These are phyloP conservation scores for Taeniopygia guttata DNA, from an alignment of 2,797 vertebrate genomes.

Conservation along the genomic window DNA sequence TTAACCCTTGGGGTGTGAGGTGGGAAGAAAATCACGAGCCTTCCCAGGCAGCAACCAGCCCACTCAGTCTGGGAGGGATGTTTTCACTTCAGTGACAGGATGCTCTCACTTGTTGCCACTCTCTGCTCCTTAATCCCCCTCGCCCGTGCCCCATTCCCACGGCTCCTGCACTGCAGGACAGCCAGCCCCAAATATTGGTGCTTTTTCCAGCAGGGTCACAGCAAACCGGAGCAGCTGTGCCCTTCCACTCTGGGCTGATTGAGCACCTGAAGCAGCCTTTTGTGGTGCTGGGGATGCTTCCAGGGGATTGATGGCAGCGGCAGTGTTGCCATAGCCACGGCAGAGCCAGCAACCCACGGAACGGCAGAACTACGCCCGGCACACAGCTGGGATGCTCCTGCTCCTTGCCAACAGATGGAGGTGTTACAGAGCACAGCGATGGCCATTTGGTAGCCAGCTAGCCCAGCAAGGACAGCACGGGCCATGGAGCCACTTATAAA, in stretches of 20 bases:
- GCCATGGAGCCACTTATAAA: rapidly evolving
- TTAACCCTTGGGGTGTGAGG: conserved; percentile 7
- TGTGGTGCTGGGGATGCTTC: neutral
- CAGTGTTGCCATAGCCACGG: conserved; percentile 70
- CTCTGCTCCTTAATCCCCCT: neutral
- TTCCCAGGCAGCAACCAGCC: neutral
- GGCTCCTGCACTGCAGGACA: neutral
- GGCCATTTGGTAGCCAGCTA: neutral
- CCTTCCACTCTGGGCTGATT: neutral
- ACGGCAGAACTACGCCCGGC: neutral
- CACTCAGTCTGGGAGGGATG: neutral
- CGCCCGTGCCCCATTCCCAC: neutral
- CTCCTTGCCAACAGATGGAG: conserved; percentile 60
- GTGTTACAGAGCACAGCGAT: neutral
- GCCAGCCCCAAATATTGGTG: neutral
- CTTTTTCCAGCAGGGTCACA: neutral
- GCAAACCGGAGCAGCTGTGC: neutral
- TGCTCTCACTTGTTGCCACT: neutral
- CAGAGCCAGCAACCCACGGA: conserved; percentile 6
- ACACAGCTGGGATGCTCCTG: neutral
- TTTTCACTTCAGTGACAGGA: neutral
- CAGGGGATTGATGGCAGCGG: neutral
- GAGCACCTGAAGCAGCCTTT: neutral
- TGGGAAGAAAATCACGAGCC: neutral
- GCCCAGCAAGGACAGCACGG: neutral